Evolutionary conservation across 2,888 invertebrate genomes (phyloP), one percentile per base, ranked within the genome.

Genomic region (Salticus scenicus): DNA sequence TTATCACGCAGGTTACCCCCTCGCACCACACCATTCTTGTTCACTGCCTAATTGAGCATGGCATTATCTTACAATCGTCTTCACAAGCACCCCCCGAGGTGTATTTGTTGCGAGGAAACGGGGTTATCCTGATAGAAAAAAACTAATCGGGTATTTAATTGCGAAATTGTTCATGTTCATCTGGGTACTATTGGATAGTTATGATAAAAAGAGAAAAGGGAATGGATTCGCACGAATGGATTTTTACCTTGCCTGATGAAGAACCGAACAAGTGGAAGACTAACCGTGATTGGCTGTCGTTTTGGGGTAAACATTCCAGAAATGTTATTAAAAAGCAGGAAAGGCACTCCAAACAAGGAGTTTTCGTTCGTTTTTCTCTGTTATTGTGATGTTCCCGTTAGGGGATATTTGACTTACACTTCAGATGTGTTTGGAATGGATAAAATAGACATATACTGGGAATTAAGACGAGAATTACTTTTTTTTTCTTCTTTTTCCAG

Each of bases 31-130:
- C 10, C 10, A 37, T 37, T 37, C 10, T 37, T 37, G 37, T 37
- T 37, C 57, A 57, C 24, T 41, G 28, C 42, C 73, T 84, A 84
- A 84, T 84, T 84, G 83, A 63, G 83, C 83, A 84, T 84, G 83
- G 83, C 47, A 84, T 84, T 84, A 84, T 67, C 83, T 77, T 37
- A 24, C 42, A 64, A 81, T 74, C 70, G 1, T 47, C 17, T 20
- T n/a, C 7, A 37, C 10, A 24, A 14, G n/a, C 37, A 12, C 10
- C 57, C 57, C 24, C 24, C 24, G 57, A 17, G 77, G 73, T 37
- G 33, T 33, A 47, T 2, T 30, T 37, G 2, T 24, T 24, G 2
- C 57, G 31, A 20, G 47, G 71, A 72, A 83, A 83, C 71, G 71
- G 72, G 77, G 82, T 76, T 83, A 76, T n/a, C n/a, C 64, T 57